Conservation (phyloP, 2,888 invertebrate species). For the Heteropelma amictum region DNA sequence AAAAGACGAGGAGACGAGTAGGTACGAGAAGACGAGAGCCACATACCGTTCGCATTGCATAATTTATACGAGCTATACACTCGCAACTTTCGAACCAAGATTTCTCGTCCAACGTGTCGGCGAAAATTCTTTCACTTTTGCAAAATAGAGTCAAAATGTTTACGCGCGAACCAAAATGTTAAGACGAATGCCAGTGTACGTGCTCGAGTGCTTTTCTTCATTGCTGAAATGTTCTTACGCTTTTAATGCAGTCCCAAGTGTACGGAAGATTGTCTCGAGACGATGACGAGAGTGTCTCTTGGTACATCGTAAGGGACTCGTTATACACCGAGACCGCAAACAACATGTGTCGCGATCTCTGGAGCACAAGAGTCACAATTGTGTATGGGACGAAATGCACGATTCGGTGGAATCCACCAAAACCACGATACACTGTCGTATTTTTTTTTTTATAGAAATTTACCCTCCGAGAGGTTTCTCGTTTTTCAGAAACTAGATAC, state of each 20-base stretch:
- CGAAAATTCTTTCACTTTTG: conserved; percentile 33
- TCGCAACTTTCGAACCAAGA: conserved; percentile 9
- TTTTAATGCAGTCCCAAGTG: background rate
- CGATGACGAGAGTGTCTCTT: background rate
- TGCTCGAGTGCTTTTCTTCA: conserved; percentile 23
- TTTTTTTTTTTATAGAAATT: too few species aligned
- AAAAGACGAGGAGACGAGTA: too few species aligned
- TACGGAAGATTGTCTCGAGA: background rate
- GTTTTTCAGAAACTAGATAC: too few species aligned
- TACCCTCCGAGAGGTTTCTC: too few species aligned
- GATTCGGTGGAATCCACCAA: too few species aligned
- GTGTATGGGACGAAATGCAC: too few species aligned
- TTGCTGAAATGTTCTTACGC: background rate
- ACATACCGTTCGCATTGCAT: conserved; percentile 41
- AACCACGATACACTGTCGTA: too few species aligned
- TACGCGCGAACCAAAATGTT: too few species aligned
- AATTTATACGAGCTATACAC: conserved; percentile 22
- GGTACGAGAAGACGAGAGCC: conserved; percentile 12
- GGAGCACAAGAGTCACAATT: conserved; percentile 62
- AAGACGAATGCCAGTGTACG: too few species aligned
- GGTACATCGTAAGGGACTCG: background rate
- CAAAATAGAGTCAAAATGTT: conserved; percentile 22
- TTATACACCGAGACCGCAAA: conserved; percentile 58
- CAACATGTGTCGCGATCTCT: conserved; percentile 64
- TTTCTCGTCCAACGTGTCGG: background rate